Evolutionary conservation across 2,888 invertebrate species (phyloP).

Genomic region (Stramonita haemastoma): DNA sequence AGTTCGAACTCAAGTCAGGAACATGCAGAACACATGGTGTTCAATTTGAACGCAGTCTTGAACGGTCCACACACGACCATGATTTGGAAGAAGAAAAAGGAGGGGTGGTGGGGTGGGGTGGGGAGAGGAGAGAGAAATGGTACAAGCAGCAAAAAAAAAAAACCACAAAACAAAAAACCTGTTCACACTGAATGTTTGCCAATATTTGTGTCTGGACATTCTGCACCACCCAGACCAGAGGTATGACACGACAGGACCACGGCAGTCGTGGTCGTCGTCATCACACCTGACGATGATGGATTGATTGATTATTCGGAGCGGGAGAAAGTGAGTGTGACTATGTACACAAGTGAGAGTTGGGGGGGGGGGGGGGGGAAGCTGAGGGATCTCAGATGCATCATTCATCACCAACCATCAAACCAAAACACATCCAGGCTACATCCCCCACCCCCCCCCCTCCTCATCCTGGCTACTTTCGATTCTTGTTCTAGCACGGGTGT

Average conservation of each 20-base stretch:
- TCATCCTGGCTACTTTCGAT: no score
- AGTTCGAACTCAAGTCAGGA: background rate
- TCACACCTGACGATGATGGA: no score
- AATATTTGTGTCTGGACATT: background rate
- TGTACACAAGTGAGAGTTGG: no score
- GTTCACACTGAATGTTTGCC: no score
- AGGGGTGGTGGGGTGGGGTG: no score
- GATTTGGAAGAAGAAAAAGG: background rate
- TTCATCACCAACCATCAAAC: background rate
- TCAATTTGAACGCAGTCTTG: background rate
- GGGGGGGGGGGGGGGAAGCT: no score
- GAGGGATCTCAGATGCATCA: background rate
- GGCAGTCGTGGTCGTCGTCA: no score
- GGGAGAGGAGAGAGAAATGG: background rate
- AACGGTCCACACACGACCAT: background rate
- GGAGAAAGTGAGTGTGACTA: no score
- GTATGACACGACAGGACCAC: no score
- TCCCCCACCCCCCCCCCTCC: no score
- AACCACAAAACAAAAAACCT: background rate
- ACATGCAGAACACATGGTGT: constrained; percentile 8
- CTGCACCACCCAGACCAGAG: background rate
- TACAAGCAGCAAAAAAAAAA: background rate
- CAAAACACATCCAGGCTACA: background rate
- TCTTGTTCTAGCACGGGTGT: no score
- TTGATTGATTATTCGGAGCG: no score